Percentiles rank a stretch among this genome's conserved stretches.
phyloP scores from a whole-genome alignment of 1,140 invertebrate genomes.

The Eufriesea mexicana region DNA sequence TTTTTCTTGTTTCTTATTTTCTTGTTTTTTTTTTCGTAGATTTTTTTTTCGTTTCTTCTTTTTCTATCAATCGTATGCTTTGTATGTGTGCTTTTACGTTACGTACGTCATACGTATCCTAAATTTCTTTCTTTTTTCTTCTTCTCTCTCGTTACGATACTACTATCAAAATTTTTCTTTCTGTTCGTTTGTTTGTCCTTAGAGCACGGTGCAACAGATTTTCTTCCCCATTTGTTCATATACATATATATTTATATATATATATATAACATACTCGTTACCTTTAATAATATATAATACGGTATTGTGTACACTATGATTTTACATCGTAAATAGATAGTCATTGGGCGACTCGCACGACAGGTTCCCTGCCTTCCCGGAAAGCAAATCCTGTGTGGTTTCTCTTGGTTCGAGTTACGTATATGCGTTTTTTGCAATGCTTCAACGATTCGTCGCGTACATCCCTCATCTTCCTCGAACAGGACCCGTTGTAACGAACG shows the following conservation, averaged over 20 bases:
- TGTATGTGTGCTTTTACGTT: slow-evolving; percentile 27
- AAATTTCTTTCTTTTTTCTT: slow-evolving; percentile 57
- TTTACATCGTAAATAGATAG: slow-evolving; percentile 65
- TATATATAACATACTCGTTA: slow-evolving; percentile 66
- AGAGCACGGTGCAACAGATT: slow-evolving; percentile 61
- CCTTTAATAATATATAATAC: slow-evolving; percentile 70
- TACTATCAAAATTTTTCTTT: slow-evolving; percentile 67
- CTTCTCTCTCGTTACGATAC: slow-evolving; percentile 56
- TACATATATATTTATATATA: slow-evolving; percentile 53
- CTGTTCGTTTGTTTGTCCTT: slow-evolving; percentile 48
- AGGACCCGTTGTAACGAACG: not conserved
- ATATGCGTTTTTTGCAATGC: slow-evolving; percentile 25
- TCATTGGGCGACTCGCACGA: slow-evolving; percentile 56
- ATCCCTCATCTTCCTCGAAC: not conserved
- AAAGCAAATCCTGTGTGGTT: slow-evolving; percentile 1
- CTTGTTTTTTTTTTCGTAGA: not conserved
- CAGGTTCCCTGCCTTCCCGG: slow-evolving; percentile 35
- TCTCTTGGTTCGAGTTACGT: slow-evolving; percentile 48
- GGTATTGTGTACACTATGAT: slow-evolving; percentile 68
- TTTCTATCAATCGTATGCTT: slow-evolving; percentile 33
- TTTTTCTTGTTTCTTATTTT: not conserved
- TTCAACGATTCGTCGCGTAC: slow-evolving; percentile 11
- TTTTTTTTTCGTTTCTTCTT: slow-evolving; percentile 57
- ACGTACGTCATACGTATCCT: slow-evolving; percentile 63
- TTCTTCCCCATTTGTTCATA: slow-evolving; percentile 54